Conservation (phyloP, 1,140 invertebrate genomes). For the Ips typographus region DNA sequence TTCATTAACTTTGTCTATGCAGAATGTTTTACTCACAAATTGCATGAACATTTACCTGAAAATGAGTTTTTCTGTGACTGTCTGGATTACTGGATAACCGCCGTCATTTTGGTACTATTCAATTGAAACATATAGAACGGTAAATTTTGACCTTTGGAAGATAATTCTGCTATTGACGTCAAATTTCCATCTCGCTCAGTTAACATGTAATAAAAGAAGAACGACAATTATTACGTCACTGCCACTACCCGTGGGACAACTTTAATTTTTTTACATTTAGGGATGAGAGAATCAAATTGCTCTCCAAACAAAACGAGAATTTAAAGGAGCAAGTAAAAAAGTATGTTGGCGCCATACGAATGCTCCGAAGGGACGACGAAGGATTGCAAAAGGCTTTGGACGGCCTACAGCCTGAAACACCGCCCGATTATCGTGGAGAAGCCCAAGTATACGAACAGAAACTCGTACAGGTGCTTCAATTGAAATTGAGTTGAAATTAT, state of each 20-base stretch:
- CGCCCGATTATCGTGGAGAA: constrained; percentile 66
- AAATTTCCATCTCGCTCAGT: too few species aligned
- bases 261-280: constrained; percentile 11
- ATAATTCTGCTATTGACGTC: too few species aligned
- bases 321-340: constrained; percentile 86
- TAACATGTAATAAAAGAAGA: too few species aligned
- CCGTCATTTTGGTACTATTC: too few species aligned
- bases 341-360: constrained; percentile 87
- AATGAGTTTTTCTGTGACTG: too few species aligned
- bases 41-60: too few species aligned
- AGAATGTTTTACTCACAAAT: too few species aligned
- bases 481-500: neutral
- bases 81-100: too few species aligned
- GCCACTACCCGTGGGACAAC: neutral
- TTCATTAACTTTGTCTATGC: too few species aligned
- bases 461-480: constrained; percentile 71
- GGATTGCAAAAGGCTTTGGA: constrained; percentile 48
- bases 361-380: constrained; percentile 65
- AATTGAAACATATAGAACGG: too few species aligned
- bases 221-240: too few species aligned
- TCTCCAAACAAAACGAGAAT: constrained; percentile 79
- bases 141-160: too few species aligned
- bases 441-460: constrained; percentile 85
- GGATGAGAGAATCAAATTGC: constrained; percentile 42
- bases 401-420: constrained; percentile 49